Percentiles rank a stretch among this genome's conserved stretches.
These are phyloP conservation scores for Nixonia krombeini DNA, from an alignment of 1,140 invertebrate genomes.

Conservation along the genomic window DNA sequence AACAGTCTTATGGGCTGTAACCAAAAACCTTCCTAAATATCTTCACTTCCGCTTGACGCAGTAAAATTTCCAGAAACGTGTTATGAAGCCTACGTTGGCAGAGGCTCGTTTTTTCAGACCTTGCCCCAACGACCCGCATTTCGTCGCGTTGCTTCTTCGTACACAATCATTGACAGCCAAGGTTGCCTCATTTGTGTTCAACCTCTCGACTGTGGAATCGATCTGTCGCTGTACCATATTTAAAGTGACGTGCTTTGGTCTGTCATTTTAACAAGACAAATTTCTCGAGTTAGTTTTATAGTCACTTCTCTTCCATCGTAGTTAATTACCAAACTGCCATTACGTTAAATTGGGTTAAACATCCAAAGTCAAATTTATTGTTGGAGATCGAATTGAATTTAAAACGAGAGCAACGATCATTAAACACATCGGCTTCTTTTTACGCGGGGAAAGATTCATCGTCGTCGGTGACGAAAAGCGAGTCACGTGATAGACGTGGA, in stretches of 20 bases:
- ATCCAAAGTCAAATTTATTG: no score
- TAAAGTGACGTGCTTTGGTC: slow-evolving; percentile 27
- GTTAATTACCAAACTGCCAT: not conserved
- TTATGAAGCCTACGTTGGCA: slow-evolving; percentile 32
- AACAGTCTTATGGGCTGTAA: not conserved
- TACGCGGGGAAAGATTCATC: no score
- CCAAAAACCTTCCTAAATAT: no score
- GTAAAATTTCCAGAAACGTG: slow-evolving; percentile 15
- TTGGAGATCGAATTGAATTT: no score
- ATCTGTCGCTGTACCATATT: slow-evolving; percentile 34
- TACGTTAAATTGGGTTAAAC: not conserved
- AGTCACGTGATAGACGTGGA: no score
- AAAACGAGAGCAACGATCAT: no score
- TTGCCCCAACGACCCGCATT: slow-evolving; percentile 34
- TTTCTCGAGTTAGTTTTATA: not conserved
- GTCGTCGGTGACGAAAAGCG: no score
- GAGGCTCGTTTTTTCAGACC: slow-evolving; percentile 40
- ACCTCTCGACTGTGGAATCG: slow-evolving; percentile 23
- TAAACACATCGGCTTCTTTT: no score
- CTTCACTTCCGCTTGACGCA: no score
- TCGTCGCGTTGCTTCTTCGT: slow-evolving; percentile 26
- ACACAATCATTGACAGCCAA: slow-evolving; percentile 17
- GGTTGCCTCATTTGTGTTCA: slow-evolving; percentile 29
- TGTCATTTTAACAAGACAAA: not conserved
- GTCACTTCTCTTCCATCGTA: not conserved